Percentiles rank a stretch among this genome's conserved stretches.
Conservation (phyloP, 2,113 vertebrate species). For the Proterorhinus semilunaris region DNA sequence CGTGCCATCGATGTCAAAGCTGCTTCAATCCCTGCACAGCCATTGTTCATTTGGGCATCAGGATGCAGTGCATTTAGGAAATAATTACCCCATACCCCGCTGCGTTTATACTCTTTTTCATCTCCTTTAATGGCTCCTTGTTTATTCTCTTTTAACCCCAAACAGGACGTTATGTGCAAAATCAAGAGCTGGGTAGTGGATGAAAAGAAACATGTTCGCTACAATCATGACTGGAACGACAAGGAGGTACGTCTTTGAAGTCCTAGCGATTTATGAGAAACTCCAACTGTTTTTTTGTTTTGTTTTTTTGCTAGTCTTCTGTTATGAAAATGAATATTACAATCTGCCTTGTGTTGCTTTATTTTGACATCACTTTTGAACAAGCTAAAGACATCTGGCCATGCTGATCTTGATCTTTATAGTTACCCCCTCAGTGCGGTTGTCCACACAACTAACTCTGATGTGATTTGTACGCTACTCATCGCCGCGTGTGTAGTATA, state of each 20-base stretch:
- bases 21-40: constrained; percentile 65
- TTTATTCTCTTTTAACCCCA: constrained; percentile 83
- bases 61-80: constrained; percentile 79
- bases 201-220: constrained; percentile 92
- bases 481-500: constrained; percentile 36
- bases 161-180: constrained; percentile 95
- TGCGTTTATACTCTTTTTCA: constrained; percentile 81
- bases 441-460: constrained; percentile 50
- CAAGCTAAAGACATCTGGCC: constrained; percentile 72
- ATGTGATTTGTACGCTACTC: constrained; percentile 64
- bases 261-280: constrained; percentile 63
- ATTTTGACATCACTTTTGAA: constrained; percentile 60
- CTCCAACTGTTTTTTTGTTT: constrained; percentile 53
- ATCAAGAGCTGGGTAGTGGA: constrained; percentile 94
- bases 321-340: constrained; percentile 65
- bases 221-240: constrained; percentile 92
- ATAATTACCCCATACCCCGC: constrained; percentile 84
- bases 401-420: constrained; percentile 68
- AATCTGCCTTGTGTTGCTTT: constrained; percentile 40
- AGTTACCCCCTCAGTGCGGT: constrained; percentile 59
- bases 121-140: constrained; percentile 83
- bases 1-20: constrained; percentile 69
- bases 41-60: constrained; percentile 77
- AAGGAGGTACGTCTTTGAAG: constrained; percentile 88
- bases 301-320: constrained; percentile 3